Conservation (phyloP, 1,140 invertebrate species). For the Contarinia nasturtii region DNA sequence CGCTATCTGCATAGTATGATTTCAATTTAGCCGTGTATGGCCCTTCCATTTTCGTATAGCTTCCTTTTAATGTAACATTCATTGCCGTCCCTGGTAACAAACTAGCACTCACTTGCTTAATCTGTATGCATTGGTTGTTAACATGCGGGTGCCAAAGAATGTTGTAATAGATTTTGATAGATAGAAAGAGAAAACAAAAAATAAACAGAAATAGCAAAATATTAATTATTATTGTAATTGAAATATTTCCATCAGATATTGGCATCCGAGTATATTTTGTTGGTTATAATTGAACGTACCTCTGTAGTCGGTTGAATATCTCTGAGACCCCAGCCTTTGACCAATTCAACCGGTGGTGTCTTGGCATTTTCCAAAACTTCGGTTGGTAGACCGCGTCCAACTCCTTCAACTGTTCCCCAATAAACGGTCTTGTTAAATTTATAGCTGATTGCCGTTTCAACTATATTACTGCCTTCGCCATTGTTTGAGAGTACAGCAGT, state of each 20-base stretch:
- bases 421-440: slow-evolving; percentile 43
- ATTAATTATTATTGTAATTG: no score
- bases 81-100: slow-evolving; percentile 51
- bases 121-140: slow-evolving; percentile 2
- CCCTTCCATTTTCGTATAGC: slow-evolving; percentile 46
- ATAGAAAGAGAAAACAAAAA: neutral
- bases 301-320: slow-evolving; percentile 34
- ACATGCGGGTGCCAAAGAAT: no score
- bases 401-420: slow-evolving; percentile 59
- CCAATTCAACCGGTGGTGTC: slow-evolving; percentile 30
- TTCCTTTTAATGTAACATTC: slow-evolving; percentile 53
- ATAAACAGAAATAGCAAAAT: no score
- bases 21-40: slow-evolving; percentile 50
- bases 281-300: slow-evolving; percentile 13
- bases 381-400: slow-evolving; percentile 51
- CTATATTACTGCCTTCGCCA: slow-evolving; percentile 26
- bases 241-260: no score
- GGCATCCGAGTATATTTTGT: no score
- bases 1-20: slow-evolving; percentile 42
- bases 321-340: slow-evolving; percentile 43
- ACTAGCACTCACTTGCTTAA: slow-evolving; percentile 17
- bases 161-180: neutral
- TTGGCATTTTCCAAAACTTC: slow-evolving; percentile 36
- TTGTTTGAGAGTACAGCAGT: slow-evolving; percentile 40
- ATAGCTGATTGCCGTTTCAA: slow-evolving; percentile 50